Base-by-base conservation (phyloP, 2,888 invertebrate species). In the Perdita meconis region DNA sequence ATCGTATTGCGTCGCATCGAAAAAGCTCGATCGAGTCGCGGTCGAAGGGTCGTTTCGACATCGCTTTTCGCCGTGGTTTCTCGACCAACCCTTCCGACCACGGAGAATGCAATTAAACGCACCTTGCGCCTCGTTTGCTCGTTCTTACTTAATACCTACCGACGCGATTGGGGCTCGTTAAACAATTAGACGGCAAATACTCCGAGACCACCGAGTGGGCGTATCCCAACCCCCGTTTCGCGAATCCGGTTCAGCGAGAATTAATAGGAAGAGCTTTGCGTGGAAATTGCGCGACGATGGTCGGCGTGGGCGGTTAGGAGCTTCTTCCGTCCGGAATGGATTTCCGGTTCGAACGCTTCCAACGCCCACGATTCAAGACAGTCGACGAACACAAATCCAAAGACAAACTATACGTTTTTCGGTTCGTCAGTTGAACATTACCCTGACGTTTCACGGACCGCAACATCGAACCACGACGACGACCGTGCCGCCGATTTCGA, bases 401-500 rank as follows among this genome's bases (percentile, higher is more conserved):
- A n/a, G n/a, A n/a, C n/a, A n/a, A n/a, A n/a, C n/a, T n/a, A n/a
- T n/a, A n/a, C n/a, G n/a, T n/a, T n/a, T 22, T 26, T 57, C 51
- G 26, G 36, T 12, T 30, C 6, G 13, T 24, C 76, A 92, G 92
- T 69, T 90, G 6, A 91, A 92, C 76, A 87, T 91, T 56, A 89
- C 86, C 5, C 53, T 90, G 56, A 89, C 86, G 53, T 90, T 91
- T 64, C 78, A 85, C 22, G 92, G 91, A 12, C 90, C 90, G 8
- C 90, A 89, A 57, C 90, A 90, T 55, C 88, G 85, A 44, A 80
- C 83, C 0, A 88, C 86, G 0, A 88, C 89, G 4, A 87, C 89
- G 0, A 89, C 87, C 1, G 78, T 87, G 0, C 72, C 90, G 2
- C 78, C 89, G 16, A 67, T 81, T 6, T 78, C 84, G 2, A 56